Conservation (phyloP, 2,797 vertebrate genomes). For the Chaetodon trifasciatus region DNA sequence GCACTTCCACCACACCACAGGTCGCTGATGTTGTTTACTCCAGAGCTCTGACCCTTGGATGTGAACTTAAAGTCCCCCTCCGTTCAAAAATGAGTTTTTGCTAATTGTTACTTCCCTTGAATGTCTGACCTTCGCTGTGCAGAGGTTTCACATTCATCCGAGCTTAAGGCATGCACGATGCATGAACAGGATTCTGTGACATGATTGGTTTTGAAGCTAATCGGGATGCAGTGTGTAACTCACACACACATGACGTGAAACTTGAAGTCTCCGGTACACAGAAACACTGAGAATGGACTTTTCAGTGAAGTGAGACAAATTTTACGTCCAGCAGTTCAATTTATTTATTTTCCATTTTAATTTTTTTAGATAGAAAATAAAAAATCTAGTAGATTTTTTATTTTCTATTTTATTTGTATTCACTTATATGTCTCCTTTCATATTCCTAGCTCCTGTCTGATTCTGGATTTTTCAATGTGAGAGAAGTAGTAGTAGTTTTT, state of each 20-base stretch:
- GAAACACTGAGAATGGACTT: not conserved
- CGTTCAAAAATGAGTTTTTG: not conserved
- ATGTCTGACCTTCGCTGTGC: not conserved
- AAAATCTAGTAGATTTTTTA: no score
- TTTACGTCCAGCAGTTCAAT: not conserved
- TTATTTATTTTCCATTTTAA: not conserved
- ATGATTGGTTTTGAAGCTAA: not conserved
- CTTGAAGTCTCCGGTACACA: not conserved
- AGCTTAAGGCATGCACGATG: not conserved
- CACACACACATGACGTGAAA: not conserved
- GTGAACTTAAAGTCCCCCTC: not conserved
- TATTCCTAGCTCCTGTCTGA: no score
- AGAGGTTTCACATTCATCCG: not conserved
- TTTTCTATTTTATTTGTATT: no score
- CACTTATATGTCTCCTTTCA: no score
- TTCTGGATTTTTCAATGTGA: not conserved
- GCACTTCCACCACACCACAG: not conserved
- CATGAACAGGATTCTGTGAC: not conserved
- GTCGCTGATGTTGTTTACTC: not conserved
- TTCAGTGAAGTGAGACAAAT: not conserved
- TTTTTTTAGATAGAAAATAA: no score
- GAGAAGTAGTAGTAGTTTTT: not conserved
- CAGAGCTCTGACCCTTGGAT: not conserved
- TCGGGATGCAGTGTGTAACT: not conserved
- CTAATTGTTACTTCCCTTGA: not conserved